Conservation (phyloP, 2,888 invertebrate genomes). For the Phalera bucephala region DNA sequence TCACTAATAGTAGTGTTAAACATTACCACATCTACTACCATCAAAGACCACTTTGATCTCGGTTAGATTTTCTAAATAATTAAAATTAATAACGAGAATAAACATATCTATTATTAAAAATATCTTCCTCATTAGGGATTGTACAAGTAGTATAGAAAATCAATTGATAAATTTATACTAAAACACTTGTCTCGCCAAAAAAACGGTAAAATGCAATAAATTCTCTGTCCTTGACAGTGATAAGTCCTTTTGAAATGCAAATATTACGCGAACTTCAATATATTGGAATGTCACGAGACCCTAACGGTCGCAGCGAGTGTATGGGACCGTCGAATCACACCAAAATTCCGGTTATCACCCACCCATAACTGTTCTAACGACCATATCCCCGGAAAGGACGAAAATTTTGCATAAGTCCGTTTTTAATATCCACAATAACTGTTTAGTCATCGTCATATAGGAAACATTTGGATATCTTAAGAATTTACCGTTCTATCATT, state of each 20-base stretch:
- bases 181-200: too few relatives aligned
- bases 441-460: constrained; percentile 29
- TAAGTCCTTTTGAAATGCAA: constrained; percentile 21
- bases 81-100: too few relatives aligned
- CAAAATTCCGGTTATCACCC: constrained; percentile 41
- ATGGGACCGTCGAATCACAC: constrained; percentile 38
- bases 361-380: constrained; percentile 10
- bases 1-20: too few relatives aligned
- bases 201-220: constrained; percentile 2
- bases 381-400: constrained; percentile 12
- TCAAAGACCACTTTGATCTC: too few relatives aligned
- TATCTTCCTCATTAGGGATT: too few relatives aligned
- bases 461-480: constrained; percentile 29
- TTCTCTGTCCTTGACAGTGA: constrained; percentile 19
- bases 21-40: too few relatives aligned
- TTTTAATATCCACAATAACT: constrained; percentile 31
- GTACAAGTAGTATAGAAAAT: too few relatives aligned
- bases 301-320: constrained; percentile 51
- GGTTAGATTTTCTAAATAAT: too few relatives aligned
- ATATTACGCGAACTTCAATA: constrained; percentile 34
- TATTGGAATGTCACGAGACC: constrained; percentile 33
- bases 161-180: too few relatives aligned
- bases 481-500: constrained; percentile 24
- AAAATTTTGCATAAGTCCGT: constrained; percentile 5
- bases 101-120: too few relatives aligned